These are phyloP conservation scores for Enteromius fasciolatus DNA, from an alignment of 2,797 vertebrate species.

Conservation along the genomic window DNA sequence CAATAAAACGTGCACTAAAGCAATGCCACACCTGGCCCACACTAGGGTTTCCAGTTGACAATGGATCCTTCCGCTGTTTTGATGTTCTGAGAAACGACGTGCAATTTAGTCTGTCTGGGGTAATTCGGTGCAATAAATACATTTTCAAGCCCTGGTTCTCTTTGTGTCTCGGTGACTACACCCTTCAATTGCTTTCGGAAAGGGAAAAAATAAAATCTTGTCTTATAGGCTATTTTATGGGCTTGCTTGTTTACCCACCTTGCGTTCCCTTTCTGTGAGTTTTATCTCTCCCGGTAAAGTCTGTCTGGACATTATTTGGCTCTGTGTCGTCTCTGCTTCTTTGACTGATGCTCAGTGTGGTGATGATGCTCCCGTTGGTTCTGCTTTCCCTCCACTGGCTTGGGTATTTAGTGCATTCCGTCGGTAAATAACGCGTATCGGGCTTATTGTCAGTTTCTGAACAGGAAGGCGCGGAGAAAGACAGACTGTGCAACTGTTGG, in stretches of 20 bases:
- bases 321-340: slow-evolving; percentile 52
- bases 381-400: slow-evolving; percentile 36
- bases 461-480: slow-evolving; percentile 34
- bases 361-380: slow-evolving; percentile 34
- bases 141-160: slow-evolving; percentile 55
- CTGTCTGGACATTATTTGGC: slow-evolving; percentile 58
- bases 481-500: slow-evolving; percentile 45
- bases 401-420: slow-evolving; percentile 47
- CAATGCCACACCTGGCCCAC: slow-evolving; percentile 56
- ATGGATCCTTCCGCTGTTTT: slow-evolving; percentile 60
- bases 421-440: slow-evolving; percentile 33
- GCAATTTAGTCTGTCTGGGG: slow-evolving; percentile 58
- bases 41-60: slow-evolving; percentile 45
- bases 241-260: slow-evolving; percentile 68
- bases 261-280: slow-evolving; percentile 47
- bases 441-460: slow-evolving; percentile 47
- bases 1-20: slow-evolving; percentile 35
- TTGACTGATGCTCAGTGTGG: slow-evolving; percentile 28
- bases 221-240: slow-evolving; percentile 38
- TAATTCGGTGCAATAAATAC: slow-evolving; percentile 66
- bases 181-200: slow-evolving; percentile 60
- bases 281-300: slow-evolving; percentile 51
- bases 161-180: slow-evolving; percentile 61
- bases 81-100: slow-evolving; percentile 55
- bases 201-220: slow-evolving; percentile 43